Percentiles rank a stretch among this genome's conserved stretches.
phyloP scores from a whole-genome alignment of 2,797 vertebrate genomes.

The Okamejei kenojei region DNA sequence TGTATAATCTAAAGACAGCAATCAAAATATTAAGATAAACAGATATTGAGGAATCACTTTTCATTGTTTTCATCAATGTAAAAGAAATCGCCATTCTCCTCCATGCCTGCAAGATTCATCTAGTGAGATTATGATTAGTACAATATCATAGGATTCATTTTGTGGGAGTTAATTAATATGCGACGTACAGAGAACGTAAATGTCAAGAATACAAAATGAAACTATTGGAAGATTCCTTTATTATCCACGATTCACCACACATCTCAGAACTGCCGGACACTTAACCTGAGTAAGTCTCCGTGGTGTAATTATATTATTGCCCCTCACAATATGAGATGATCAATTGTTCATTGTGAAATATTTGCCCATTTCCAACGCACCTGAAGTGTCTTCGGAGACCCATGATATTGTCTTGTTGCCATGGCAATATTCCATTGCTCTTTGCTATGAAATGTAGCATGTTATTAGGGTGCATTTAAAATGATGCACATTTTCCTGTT shows the following conservation, averaged over 20 bases:
- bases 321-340: neutral
- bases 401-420: constrained; percentile 9
- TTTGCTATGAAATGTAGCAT: neutral
- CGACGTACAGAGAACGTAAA: neutral
- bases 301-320: neutral
- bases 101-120: neutral
- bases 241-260: neutral
- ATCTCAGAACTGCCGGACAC: neutral
- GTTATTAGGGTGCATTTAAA: neutral
- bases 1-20: neutral
- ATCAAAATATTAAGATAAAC: neutral
- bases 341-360: neutral
- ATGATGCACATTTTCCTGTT: neutral
- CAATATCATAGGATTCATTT: neutral
- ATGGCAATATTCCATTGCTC: neutral
- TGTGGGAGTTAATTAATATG: neutral
- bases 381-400: neutral
- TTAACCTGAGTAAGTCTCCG: neutral
- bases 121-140: no score
- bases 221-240: neutral
- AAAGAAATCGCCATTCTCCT: neutral
- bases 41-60: neutral
- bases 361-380: neutral
- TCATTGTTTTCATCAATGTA: neutral
- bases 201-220: neutral